Conservation (phyloP, 2,888 invertebrate species). For the Diogma glabrata region DNA sequence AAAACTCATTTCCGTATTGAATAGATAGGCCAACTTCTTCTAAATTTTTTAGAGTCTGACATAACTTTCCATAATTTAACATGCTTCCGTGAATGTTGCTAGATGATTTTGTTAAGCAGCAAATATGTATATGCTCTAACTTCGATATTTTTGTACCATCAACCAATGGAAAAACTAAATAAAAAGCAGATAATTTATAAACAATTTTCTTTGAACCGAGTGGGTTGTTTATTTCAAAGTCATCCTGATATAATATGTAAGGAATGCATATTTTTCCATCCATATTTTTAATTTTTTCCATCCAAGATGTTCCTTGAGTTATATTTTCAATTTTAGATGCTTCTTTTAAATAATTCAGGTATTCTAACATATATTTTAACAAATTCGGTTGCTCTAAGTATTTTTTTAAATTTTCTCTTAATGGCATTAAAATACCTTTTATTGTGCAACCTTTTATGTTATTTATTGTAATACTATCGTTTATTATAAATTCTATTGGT, state of each 20-base stretch:
- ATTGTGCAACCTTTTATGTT: background rate
- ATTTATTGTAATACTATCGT: background rate
- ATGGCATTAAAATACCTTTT: constrained; percentile 4
- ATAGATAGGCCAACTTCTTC: constrained; percentile 12
- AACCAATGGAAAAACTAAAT: background rate
- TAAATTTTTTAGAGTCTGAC: constrained; percentile 9
- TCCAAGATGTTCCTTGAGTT: background rate
- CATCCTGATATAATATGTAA: constrained; percentile 1
- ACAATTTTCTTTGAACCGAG: background rate
- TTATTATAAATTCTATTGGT: constrained; percentile 9
- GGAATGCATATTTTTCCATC: background rate
- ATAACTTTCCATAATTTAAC: constrained; percentile 7
- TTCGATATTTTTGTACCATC: background rate
- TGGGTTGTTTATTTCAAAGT: constrained; percentile 1
- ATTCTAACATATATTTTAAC: background rate
- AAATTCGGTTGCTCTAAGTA: constrained; percentile 4
- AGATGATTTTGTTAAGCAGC: background rate
- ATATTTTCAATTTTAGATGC: background rate
- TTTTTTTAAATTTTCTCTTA: constrained; percentile 8
- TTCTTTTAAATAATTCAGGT: background rate
- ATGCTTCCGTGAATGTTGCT: background rate
- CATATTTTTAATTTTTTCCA: background rate
- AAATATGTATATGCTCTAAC: background rate
- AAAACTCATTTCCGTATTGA: background rate
- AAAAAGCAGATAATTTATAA: background rate